phyloP scores from a whole-genome alignment of 2,797 vertebrate genomes.

The Lycodopsis pacificus region DNA sequence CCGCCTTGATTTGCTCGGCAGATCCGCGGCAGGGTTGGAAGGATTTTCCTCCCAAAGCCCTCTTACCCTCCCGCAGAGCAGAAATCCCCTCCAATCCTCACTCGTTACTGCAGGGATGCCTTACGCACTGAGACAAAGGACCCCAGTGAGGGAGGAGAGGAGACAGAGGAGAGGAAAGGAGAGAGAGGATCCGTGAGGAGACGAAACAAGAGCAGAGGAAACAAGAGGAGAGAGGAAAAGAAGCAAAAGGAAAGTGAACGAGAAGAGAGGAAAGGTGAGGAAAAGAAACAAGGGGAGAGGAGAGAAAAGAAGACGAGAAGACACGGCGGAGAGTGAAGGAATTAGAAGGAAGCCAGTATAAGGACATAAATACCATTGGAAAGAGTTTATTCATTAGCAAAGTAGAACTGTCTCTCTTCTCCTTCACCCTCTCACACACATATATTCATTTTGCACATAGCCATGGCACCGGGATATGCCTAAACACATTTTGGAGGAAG shows the following conservation, averaged over 20 bases:
- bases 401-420: not conserved
- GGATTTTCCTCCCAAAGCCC: conserved; percentile 76
- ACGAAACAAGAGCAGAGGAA: not conserved
- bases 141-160: conserved; percentile 11
- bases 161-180: not conserved
- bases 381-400: not conserved
- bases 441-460: conserved; percentile 2
- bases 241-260: not conserved
- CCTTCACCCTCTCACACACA: conserved; percentile 14
- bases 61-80: conserved; percentile 71
- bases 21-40: conserved; percentile 65
- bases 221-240: not conserved
- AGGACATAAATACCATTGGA: not conserved
- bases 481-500: conserved; percentile 11
- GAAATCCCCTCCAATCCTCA: conserved; percentile 72
- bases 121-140: conserved; percentile 60
- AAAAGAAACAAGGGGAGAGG: not conserved
- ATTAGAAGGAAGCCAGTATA: not conserved
- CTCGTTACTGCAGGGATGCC: conserved; percentile 56
- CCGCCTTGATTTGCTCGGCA: conserved; percentile 72
- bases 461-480: not conserved
- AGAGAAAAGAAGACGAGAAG: not conserved
- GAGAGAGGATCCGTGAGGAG: not conserved
- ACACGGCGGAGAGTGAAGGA: not conserved
- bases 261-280: not conserved